Evolutionary conservation across 2,888 invertebrate species (phyloP).

Genomic region (Pandemis heparana): DNA sequence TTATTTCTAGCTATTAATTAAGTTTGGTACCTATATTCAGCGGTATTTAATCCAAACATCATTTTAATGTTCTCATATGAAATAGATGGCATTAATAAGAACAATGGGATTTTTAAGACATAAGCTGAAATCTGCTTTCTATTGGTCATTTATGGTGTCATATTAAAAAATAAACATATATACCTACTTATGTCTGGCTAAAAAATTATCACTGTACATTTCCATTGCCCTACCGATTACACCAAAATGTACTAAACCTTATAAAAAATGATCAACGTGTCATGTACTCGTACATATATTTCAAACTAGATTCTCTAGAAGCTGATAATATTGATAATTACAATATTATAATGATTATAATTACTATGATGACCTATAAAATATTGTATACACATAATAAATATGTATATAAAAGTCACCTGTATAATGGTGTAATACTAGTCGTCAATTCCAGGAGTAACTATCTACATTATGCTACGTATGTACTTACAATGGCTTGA

Average conservation of each 20-base stretch:
- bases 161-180: not conserved
- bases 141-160: not conserved
- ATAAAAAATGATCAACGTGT: constrained; percentile 25
- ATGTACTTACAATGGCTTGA: constrained; percentile 13
- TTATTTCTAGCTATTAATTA: not conserved
- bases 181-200: not conserved
- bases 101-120: not conserved
- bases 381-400: constrained; percentile 21
- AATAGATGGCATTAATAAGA: not conserved
- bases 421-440: constrained; percentile 10
- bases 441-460: constrained; percentile 20
- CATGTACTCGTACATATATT: constrained; percentile 27
- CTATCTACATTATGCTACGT: constrained; percentile 24
- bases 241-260: constrained; percentile 18
- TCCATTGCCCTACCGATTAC: not conserved
- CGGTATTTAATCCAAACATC: not conserved
- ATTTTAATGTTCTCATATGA: not conserved
- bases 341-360: constrained; percentile 1
- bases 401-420: constrained; percentile 12
- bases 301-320: constrained; percentile 1
- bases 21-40: constrained; percentile 1
- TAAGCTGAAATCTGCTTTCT: not conserved
- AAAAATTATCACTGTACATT: not conserved
- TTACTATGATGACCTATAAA: constrained; percentile 16
- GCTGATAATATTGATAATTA: constrained; percentile 21